phyloP scores from a whole-genome alignment of 1,140 invertebrate species.

The Drosophila sturtevanti region DNA sequence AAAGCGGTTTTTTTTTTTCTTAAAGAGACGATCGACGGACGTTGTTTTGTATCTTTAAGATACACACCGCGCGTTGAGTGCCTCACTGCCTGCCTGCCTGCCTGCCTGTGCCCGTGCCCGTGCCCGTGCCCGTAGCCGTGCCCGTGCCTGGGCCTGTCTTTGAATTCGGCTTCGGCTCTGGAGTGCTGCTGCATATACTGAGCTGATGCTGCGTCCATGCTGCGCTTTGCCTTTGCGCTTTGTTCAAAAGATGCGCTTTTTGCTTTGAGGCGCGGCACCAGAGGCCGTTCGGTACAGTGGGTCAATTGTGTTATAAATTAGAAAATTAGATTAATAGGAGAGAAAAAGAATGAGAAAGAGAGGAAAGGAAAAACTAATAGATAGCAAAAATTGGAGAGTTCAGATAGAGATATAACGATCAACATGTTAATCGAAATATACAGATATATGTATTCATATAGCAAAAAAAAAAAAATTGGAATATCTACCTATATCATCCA shows the following conservation, averaged over 20 bases:
- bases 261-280: constrained; percentile 67
- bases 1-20: constrained; percentile 63
- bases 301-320: constrained; percentile 18
- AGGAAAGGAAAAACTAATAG: not conserved
- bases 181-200: constrained; percentile 25
- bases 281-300: constrained; percentile 58
- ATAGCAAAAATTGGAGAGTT: too few relatives aligned
- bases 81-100: constrained; percentile 14
- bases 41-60: constrained; percentile 75
- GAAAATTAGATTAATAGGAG: constrained; percentile 26
- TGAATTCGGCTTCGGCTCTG: constrained; percentile 1
- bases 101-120: too few relatives aligned
- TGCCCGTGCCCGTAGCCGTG: not conserved
- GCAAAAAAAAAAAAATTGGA: too few relatives aligned
- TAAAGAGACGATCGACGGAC: constrained; percentile 46
- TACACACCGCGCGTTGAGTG: constrained; percentile 65
- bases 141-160: constrained; percentile 6
- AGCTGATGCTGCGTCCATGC: constrained; percentile 50
- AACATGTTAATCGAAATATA: too few relatives aligned
- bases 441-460: too few relatives aligned
- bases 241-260: constrained; percentile 80
- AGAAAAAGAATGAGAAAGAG: too few relatives aligned
- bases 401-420: too few relatives aligned
- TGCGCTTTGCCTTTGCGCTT: constrained; percentile 63
- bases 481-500: too few relatives aligned